Evolutionary conservation across 1,140 invertebrate species (phyloP), one percentile per base, ranked within the genome.

Genomic region (Hermetia illucens): DNA sequence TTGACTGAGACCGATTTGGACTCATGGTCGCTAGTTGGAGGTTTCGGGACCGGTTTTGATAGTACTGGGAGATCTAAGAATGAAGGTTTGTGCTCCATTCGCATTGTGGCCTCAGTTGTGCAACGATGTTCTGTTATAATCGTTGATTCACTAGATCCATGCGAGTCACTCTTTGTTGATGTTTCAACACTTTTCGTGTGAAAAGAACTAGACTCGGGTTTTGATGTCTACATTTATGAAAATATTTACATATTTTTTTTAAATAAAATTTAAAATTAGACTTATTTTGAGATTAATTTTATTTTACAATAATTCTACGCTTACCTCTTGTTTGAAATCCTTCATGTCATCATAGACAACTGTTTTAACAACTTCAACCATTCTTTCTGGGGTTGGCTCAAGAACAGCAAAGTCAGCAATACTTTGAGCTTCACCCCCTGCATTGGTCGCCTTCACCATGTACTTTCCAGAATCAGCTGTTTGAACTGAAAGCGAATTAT

Each of bases 401-500:
- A 79, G 69, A 5, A 85, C 75, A 35, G 78, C 71, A 44, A 83
- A 74, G 55, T 84, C 79, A 5, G 81, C 81, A 41, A 78, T 75
- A 53, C 79, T 80, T 52, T 78, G 74, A 18, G 80, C 78, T 60
- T 83, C 77, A 4, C 82, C 82, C 12, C 77, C 79, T 24, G 71
- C 63, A 60, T 85, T 85, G 1, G 68, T 67, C 4, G 81, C 81
- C 36, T 66, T 64, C 10, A 79, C 78, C 69, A 75, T 79, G 47
- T 80, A 84, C 47, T 77, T 74, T 30, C 81, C 81, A 36, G 70
- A 70, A 49, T 84, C 71, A 25, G 64, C 62, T 18, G 70, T 63
- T 42, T 68, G 62, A 41, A 68, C 76, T 77, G 39, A 33, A 57
- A 47, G 16, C n/a, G n/a, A n/a, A n/a, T n/a, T n/a, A n/a, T n/a